Evolutionary conservation across 2,888 invertebrate genomes (phyloP), one percentile per base, ranked within the genome.

Genomic region (Empis stercorea): DNA sequence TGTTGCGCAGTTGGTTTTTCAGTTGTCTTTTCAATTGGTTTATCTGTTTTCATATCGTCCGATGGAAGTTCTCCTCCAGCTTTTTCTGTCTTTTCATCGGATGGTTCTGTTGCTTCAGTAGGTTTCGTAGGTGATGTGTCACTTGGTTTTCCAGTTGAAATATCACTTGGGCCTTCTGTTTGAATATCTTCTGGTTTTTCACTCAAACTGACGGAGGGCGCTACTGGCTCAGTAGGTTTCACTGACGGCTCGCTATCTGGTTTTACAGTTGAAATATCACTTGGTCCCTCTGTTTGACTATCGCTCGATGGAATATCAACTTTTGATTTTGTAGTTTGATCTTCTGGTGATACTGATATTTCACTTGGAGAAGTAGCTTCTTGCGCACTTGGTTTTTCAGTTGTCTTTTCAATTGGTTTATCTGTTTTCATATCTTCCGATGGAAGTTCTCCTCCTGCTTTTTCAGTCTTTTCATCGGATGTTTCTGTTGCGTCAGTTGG

Each of bases 101-200:
- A 44, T 13, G 20, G 20, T 20, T 20, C 20, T 4, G 5, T 4
- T 20, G 20, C 20, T 5, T 20, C 20, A 43, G 37, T 49, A 17
- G 52, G 32, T 40, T 48, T 48, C 36, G 54, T 30, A 10, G 41
- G 32, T 17, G 53, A 23, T 16, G 16, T 45, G 7, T 9, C 23
- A 27, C 23, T 9, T 27, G 9, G 5, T 27, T 27, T 27, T 2
- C 7, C 23, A 27, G 23, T 27, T 9, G 5, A 4, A 6, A 7
- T 27, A n/a, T 49, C 44, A 17, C 34, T 15, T 13, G 20, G 10
- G 4, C n/a, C 3, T 15, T n/a, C 15, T 14, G n/a, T 9, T 37
- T 2, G 3, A 10, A 3, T 37, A 11, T 37, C 37, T 20, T 20
- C 20, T 20, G 20, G 5, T 30, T n/a, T n/a, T n/a, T n/a, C n/a